Evolutionary conservation across 1,140 invertebrate genomes (phyloP), one percentile per base, ranked within the genome.

Genomic region (Drosophila aff.): DNA sequence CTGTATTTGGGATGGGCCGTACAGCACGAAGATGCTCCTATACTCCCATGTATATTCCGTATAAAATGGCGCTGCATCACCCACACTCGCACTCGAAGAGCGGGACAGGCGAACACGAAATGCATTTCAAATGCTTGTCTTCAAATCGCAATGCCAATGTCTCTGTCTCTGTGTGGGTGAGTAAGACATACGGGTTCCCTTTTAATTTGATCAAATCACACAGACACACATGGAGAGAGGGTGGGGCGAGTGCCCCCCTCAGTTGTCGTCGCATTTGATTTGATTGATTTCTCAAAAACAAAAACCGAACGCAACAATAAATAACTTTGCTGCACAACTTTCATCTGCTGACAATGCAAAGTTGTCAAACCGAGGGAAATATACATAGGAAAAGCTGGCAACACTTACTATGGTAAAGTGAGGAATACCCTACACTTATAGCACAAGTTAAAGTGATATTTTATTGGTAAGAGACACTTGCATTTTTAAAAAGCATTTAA

Each of bases 71-170:
- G 63, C 44, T 72, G 38, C 52, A 57, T 11, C 58, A 52, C 53
- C 52, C 53, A 40, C 74, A 58, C 52, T 33, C 26, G 38, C 62
- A 40, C 41, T 31, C 18, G 43, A 33, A 31, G 60, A 53, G 50
- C 11, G 64, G 68, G 80, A 80, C 76, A 77, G 84, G 73, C 83
- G 36, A 81, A 87, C 84, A 87, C 49, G 84, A 89, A 83, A 83
- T 89, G 83, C 83, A 87, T 89, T 89, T 89, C 81, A 81, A 82
- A 77, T 77, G 84, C 84, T 81, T 84, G 85, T 89, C 84, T 90
- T 90, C 78, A 63, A 89, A 84, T 84, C 76, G 81, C 74, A 90
- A 68, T 86, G 82, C 74, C 81, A 84, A 80, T 77, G 77, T 81
- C 74, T 78, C 74, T 69, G 46, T 49, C 18, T 33, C 15, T 62